These are phyloP conservation scores for human (Homo sapiens) DNA, from an alignment of 2,113 vertebrate species.

Conservation along the genomic window GRCh38 chr1:55178001-55178500, in stretches of 20 bases:
- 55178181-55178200: background rate
- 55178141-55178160: constrained; percentile 29
- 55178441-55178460: too few species aligned
- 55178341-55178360: background rate
- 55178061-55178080: constrained; percentile 98
- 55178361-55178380: background rate
- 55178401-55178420: too few species aligned
- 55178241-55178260: background rate
- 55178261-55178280: background rate
- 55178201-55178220: background rate
- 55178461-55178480: too few species aligned
- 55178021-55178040: constrained; percentile 99
- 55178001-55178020: constrained; percentile 97
- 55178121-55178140: constrained; percentile 94
- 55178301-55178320: background rate
- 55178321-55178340: background rate
- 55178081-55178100: constrained; percentile 98
- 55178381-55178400: background rate
- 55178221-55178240: background rate
- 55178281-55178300: background rate
- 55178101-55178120: constrained; percentile 97
- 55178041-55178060: constrained; percentile 98
- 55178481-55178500: too few species aligned
- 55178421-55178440: too few species aligned
- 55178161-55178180: constrained; percentile 4